Conservation (phyloP, 1,140 invertebrate species). For the Formica selysi region DNA sequence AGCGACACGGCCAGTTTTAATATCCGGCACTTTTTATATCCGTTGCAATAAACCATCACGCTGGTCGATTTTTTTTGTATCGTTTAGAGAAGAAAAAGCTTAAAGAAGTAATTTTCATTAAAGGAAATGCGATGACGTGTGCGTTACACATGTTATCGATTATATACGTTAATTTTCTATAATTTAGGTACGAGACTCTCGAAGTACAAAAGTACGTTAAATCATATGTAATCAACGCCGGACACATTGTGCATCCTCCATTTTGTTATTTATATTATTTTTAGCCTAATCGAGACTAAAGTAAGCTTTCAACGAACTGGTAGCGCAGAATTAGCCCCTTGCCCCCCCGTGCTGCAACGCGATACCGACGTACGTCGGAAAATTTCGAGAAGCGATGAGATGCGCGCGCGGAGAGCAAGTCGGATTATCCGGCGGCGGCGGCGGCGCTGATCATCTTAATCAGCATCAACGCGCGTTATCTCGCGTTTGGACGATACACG, state of each 20-base stretch:
- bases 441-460: conserved; percentile 57
- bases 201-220: too few relatives aligned
- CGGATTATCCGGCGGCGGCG: conserved; percentile 47
- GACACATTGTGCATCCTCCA: background rate
- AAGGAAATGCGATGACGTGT: background rate
- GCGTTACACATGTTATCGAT: background rate
- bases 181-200: too few relatives aligned
- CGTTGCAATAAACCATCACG: background rate
- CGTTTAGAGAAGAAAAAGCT: background rate
- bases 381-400: conserved; percentile 34
- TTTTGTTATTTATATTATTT: conserved; percentile 35
- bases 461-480: conserved; percentile 50
- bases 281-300: conserved; percentile 1
- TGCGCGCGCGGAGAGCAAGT: background rate
- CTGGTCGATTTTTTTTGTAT: background rate
- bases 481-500: conserved; percentile 58
- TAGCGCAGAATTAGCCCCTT: background rate
- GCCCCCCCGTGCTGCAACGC: conserved; percentile 13
- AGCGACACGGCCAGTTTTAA: background rate
- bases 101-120: background rate
- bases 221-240: too few relatives aligned
- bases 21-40: background rate
- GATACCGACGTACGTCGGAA: conserved; percentile 51
- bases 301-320: background rate
- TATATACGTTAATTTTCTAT: too few relatives aligned